Percentiles rank a stretch among this genome's conserved stretches.
These are phyloP conservation scores for Sturnus vulgaris DNA, from an alignment of 2,113 vertebrate genomes.

Conservation along the genomic window DNA sequence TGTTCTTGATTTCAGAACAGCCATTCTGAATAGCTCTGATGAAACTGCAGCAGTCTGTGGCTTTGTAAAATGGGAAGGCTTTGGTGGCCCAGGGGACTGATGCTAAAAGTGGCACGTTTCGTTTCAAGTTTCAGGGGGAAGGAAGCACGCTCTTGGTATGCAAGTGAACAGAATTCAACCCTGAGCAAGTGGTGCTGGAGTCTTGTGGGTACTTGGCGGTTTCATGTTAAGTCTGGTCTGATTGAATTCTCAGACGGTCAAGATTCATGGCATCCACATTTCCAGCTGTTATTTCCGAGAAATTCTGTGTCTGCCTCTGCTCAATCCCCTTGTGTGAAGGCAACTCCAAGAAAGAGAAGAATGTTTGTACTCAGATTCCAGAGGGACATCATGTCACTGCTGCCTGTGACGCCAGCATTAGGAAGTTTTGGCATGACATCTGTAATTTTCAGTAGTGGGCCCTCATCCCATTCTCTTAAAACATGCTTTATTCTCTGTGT, in stretches of 20 bases:
- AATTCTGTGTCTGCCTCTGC: not conserved
- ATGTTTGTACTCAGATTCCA: not conserved
- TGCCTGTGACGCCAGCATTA: not conserved
- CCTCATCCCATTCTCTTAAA: not conserved
- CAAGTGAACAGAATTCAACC: not conserved
- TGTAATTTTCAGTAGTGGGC: not conserved
- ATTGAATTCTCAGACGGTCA: not conserved
- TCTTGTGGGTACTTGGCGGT: not conserved
- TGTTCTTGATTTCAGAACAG: not conserved
- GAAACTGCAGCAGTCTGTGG: not conserved
- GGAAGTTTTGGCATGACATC: not conserved
- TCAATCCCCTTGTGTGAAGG: not conserved
- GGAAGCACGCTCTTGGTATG: not conserved
- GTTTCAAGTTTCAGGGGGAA: conserved; percentile 39
- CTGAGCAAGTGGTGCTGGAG: not conserved
- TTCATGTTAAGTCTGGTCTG: not conserved
- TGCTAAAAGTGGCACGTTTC: not conserved
- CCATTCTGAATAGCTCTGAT: not conserved
- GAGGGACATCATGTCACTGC: accelerated
- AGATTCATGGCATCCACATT: not conserved
- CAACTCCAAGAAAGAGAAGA: not conserved
- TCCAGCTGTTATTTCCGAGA: not conserved
- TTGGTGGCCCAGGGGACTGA: not conserved
- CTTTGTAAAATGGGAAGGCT: not conserved
- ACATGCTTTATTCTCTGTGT: not conserved